phyloP scores from a whole-genome alignment of 2,888 invertebrate species.

The Polydrusus pterygomalis region DNA sequence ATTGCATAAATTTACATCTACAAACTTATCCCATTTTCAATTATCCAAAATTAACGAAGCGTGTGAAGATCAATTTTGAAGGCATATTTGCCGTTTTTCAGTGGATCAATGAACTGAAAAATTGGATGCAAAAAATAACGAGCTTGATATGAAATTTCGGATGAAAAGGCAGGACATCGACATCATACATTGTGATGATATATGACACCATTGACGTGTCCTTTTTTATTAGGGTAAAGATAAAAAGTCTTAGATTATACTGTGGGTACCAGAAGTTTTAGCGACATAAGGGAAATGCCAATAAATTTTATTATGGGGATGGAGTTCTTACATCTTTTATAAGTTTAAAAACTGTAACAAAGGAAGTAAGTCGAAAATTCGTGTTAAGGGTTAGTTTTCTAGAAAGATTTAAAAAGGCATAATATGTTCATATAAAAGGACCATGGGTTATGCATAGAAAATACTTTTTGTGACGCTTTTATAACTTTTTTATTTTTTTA shows the following conservation, averaged over 20 bases:
- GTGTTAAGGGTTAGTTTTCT: too few species aligned
- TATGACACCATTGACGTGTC: slow-evolving; percentile 25
- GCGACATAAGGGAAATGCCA: neutral
- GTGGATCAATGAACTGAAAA: slow-evolving; percentile 26
- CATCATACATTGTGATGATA: slow-evolving; percentile 15
- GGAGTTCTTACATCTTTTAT: too few species aligned
- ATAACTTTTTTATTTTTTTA: too few species aligned
- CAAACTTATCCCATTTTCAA: slow-evolving; percentile 17
- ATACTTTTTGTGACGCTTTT: too few species aligned
- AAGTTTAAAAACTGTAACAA: too few species aligned
- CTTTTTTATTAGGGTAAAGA: slow-evolving; percentile 18
- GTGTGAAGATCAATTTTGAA: slow-evolving; percentile 18
- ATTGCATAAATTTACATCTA: too few species aligned
- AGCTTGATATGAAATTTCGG: slow-evolving; percentile 25
- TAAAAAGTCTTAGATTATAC: neutral
- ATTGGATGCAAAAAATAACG: slow-evolving; percentile 31
- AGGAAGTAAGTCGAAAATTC: too few species aligned
- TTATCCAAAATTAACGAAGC: slow-evolving; percentile 22
- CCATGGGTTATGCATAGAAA: too few species aligned
- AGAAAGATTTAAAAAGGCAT: too few species aligned
- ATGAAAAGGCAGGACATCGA: slow-evolving; percentile 8
- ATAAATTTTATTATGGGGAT: neutral
- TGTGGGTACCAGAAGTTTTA: neutral
- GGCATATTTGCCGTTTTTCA: slow-evolving; percentile 24
- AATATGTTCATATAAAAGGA: too few species aligned